A percentile compares a stretch with the other conserved stretches of the same genome.
phyloP scores from a whole-genome alignment of 2,113 vertebrate genomes.

The Triplophysa siluroides region DNA sequence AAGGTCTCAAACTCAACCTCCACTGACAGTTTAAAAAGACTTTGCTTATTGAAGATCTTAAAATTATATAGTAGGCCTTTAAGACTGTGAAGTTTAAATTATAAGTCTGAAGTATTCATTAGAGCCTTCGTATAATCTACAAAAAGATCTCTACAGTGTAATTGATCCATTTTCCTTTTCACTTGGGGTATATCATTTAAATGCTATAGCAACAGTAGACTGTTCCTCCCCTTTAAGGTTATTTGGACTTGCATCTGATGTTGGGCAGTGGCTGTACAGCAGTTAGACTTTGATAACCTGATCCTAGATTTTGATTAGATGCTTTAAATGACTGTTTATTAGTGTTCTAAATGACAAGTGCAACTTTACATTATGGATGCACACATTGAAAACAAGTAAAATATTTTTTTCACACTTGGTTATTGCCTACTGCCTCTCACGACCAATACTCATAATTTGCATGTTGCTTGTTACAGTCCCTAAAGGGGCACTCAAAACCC shows the following conservation, averaged over 20 bases:
- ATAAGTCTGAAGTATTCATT: slow-evolving; percentile 8
- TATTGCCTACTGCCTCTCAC: no score
- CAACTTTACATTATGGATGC: no score
- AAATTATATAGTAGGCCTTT: slow-evolving; percentile 4
- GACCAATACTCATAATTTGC: no score
- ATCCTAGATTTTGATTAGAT: no score
- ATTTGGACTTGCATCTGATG: not conserved
- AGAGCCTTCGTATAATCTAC: not conserved
- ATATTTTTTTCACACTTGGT: no score
- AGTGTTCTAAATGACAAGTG: no score
- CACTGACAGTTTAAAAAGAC: not conserved
- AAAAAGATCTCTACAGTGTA: not conserved
- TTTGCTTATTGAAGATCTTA: not conserved
- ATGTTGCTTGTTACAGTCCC: no score
- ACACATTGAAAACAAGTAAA: no score
- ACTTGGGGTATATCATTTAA: not conserved
- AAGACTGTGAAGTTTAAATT: not conserved
- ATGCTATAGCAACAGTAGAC: not conserved
- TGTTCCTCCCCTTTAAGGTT: not conserved
- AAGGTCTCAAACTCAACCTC: not conserved
- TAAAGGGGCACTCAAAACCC: no score
- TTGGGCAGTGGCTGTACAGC: no score
- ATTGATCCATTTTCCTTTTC: not conserved
- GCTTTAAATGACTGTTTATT: no score
- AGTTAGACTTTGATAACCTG: no score